These are phyloP conservation scores for Diploscapter pachys DNA, from an alignment of 1,140 invertebrate species.

Conservation along the genomic window DNA sequence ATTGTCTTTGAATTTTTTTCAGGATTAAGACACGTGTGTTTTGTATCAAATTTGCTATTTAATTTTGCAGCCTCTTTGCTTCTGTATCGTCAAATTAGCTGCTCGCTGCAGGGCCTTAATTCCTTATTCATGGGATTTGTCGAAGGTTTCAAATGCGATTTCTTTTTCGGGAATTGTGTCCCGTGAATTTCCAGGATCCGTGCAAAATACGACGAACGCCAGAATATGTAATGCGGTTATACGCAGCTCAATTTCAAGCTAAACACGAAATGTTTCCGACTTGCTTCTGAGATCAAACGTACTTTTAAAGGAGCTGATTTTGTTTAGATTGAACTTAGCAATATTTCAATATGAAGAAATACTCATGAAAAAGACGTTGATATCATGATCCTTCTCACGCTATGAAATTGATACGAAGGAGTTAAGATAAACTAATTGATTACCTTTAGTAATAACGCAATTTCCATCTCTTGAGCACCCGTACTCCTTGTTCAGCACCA, in stretches of 20 bases:
- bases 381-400: background rate
- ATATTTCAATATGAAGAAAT: slow-evolving; percentile 12
- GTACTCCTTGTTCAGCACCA: slow-evolving; percentile 49
- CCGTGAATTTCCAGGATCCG: no score
- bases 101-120: no score
- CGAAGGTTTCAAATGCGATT: no score
- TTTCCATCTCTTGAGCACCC: slow-evolving; percentile 37
- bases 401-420: background rate
- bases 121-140: no score
- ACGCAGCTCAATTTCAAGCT: no score
- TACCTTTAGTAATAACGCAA: slow-evolving; percentile 40
- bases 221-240: no score
- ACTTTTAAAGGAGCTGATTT: slow-evolving; percentile 14
- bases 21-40: no score
- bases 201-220: no score
- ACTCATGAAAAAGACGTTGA: background rate
- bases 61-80: background rate
- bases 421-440: background rate
- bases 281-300: no score
- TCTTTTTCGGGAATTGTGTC: no score
- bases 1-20: background rate
- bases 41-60: no score
- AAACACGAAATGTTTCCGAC: no score
- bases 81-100: background rate
- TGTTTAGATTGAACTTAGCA: slow-evolving; percentile 13